Evolutionary conservation across 2,888 invertebrate genomes (phyloP).

Genomic region (Rotaria socialis): DNA sequence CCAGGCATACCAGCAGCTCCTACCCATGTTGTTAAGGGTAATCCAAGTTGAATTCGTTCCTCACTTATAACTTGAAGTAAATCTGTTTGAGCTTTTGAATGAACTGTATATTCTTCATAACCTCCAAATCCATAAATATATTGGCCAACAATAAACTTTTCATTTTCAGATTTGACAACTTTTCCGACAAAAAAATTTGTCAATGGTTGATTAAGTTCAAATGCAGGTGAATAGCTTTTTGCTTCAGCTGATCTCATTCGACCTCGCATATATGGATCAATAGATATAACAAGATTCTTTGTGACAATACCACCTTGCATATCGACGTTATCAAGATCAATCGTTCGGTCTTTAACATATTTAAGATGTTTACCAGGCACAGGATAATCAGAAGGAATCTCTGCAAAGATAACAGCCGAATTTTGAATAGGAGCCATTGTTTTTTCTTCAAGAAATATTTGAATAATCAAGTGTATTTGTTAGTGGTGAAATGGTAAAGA

Average conservation of each 20-base stretch:
- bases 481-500: too few relatives aligned
- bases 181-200: not conserved
- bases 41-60: not conserved
- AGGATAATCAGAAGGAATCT: not conserved
- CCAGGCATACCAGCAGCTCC: slow-evolving; percentile 20
- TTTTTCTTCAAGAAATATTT: not conserved
- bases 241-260: not conserved
- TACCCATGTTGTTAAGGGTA: not conserved
- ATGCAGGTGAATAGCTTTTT: not conserved
- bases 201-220: not conserved
- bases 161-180: not conserved
- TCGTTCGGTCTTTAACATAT: not conserved
- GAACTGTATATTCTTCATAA: not conserved
- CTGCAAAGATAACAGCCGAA: not conserved
- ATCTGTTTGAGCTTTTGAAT: not conserved
- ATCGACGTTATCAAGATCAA: not conserved
- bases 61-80: not conserved
- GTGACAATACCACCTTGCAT: not conserved
- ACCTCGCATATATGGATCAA: slow-evolving; percentile 25
- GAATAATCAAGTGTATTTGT: not conserved
- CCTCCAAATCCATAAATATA: not conserved
- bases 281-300: slow-evolving; percentile 6
- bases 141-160: not conserved
- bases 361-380: not conserved
- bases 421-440: not conserved